These are phyloP conservation scores for Penaeus chinensis DNA, from an alignment of 1,140 invertebrate species.

Conservation along the genomic window DNA sequence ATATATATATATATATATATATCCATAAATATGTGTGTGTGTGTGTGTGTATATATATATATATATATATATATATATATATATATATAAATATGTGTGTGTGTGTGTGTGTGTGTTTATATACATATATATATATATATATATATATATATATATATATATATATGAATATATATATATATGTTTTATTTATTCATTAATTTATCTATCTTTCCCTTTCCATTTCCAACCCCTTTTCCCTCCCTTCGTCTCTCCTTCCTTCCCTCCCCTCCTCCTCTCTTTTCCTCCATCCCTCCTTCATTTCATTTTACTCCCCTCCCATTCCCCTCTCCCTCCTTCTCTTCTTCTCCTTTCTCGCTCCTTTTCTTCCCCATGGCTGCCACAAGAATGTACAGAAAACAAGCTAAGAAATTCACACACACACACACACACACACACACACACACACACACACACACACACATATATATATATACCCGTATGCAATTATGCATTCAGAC, in stretches of 20 bases:
- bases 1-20: too few species aligned
- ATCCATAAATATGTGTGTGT: not conserved
- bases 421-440: too few species aligned
- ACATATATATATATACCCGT: too few species aligned
- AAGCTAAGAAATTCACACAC: not conserved
- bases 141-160: not conserved
- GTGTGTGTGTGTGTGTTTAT: not conserved
- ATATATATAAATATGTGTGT: constrained; percentile 22
- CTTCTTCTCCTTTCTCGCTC: not conserved
- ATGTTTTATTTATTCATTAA: too few species aligned
- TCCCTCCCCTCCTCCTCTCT: not conserved
- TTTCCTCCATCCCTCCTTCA: not conserved
- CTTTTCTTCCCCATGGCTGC: too few species aligned
- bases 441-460: too few species aligned
- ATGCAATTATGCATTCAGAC: too few species aligned
- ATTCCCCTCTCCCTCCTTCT: constrained; percentile 18
- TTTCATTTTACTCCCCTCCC: not conserved
- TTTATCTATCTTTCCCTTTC: not conserved
- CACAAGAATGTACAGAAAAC: too few species aligned
- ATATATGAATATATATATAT: not conserved
- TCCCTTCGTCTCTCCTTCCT: not conserved
- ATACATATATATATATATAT: constrained; percentile 16
- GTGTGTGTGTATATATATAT: constrained; percentile 31
- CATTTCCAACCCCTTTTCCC: not conserved
- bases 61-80: constrained; percentile 16